phyloP scores from a whole-genome alignment of 2,113 vertebrate genomes.

The Terrapene triunguis region DNA sequence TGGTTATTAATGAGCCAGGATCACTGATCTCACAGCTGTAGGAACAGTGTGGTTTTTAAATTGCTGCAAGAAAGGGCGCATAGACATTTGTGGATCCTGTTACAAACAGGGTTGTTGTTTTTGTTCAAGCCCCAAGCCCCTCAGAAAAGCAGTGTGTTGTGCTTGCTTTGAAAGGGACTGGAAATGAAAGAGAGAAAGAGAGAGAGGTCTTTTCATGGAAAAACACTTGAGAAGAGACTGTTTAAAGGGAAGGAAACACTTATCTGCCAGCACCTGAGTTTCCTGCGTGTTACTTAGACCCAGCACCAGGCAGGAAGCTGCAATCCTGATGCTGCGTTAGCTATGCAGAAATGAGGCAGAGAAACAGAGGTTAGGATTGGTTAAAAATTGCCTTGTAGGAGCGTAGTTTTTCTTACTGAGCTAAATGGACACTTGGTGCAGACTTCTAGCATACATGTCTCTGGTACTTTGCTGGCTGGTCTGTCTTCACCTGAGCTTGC shows the following conservation, averaged over 20 bases:
- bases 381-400: neutral
- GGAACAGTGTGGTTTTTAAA: neutral
- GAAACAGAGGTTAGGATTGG: neutral
- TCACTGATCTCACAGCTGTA: neutral
- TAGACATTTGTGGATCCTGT: accelerated
- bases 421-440: neutral
- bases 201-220: neutral
- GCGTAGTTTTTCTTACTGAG: neutral
- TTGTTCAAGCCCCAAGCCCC: neutral
- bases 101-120: neutral
- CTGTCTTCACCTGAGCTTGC: neutral
- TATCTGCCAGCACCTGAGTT: neutral
- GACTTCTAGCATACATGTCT: neutral
- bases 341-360: neutral
- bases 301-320: neutral
- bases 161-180: accelerated
- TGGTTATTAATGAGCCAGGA: neutral
- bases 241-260: neutral
- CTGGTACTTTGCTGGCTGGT: neutral
- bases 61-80: neutral
- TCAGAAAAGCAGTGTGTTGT: accelerated
- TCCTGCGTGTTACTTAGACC: neutral
- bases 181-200: neutral
- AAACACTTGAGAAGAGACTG: neutral
- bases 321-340: neutral